A percentile compares a stretch with the other conserved stretches of the same genome.
phyloP scores from a whole-genome alignment of 2,113 vertebrate species.

The Rhineura floridana region DNA sequence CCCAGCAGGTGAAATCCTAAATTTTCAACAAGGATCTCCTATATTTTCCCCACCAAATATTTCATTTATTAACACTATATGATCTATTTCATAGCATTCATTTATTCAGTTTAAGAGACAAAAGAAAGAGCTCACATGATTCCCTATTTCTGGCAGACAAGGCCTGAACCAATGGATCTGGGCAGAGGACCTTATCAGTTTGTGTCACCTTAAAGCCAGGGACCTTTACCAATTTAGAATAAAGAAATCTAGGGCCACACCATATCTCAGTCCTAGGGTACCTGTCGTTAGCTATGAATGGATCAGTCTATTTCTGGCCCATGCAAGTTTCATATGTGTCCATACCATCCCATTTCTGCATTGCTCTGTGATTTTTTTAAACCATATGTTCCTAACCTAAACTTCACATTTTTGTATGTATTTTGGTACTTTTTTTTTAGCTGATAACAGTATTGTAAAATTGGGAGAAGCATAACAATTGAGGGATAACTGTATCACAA shows the following conservation, averaged over 20 bases:
- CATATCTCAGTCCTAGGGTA: background rate
- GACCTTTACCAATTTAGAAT: background rate
- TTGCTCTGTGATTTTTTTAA: background rate
- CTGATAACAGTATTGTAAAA: background rate
- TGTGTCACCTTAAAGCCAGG: background rate
- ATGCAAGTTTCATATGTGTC: too few species aligned
- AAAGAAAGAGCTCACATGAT: background rate
- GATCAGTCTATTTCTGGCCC: too few species aligned
- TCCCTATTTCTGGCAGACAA: background rate
- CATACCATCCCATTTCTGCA: background rate
- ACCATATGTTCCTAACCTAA: too few species aligned
- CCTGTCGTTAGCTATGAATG: background rate
- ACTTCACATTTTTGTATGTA: background rate
- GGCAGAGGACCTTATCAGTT: background rate
- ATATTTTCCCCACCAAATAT: background rate
- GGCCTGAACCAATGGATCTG: too few species aligned
- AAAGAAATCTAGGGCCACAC: background rate
- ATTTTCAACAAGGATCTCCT: background rate
- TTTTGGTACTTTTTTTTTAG: background rate
- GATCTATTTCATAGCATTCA: background rate
- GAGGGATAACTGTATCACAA: too few species aligned
- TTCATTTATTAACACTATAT: background rate
- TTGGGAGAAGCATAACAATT: too few species aligned
- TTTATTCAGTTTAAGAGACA: too few species aligned
- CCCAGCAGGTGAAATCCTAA: background rate